phyloP scores from a whole-genome alignment of 2,113 vertebrate species.

The Fregata magnificens region DNA sequence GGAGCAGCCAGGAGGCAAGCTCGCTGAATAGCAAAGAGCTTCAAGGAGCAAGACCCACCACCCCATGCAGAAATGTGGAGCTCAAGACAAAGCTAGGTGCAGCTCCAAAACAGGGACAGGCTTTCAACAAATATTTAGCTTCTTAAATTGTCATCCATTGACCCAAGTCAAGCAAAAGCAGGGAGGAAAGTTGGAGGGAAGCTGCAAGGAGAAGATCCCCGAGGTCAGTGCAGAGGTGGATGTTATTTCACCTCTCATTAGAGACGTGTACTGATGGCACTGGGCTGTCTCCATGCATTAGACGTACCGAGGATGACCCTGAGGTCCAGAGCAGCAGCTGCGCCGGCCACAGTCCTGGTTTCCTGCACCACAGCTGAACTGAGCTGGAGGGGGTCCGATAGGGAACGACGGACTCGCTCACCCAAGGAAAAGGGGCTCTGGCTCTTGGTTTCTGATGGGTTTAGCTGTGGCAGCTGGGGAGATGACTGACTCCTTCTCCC shows the following conservation, averaged over 20 bases:
- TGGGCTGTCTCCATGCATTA: rapidly evolving
- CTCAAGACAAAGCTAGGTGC: not conserved
- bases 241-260: not conserved
- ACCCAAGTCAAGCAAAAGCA: not conserved
- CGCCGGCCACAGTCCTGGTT: not conserved
- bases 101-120: not conserved
- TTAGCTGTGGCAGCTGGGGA: not conserved
- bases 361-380: not conserved
- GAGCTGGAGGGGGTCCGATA: rapidly evolving
- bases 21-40: not conserved
- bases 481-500: not conserved
- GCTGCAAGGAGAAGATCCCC: not conserved
- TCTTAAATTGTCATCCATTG: not conserved
- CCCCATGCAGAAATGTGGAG: not conserved
- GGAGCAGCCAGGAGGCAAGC: not conserved
- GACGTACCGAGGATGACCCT: rapidly evolving
- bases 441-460: not conserved
- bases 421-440: not conserved
- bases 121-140: not conserved
- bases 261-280: not conserved
- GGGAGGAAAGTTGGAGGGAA: not conserved
- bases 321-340: not conserved
- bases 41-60: not conserved
- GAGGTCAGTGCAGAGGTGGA: not conserved
- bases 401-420: not conserved